phyloP scores from a whole-genome alignment of 2,113 vertebrate genomes.

The Burhinus oedicnemus region DNA sequence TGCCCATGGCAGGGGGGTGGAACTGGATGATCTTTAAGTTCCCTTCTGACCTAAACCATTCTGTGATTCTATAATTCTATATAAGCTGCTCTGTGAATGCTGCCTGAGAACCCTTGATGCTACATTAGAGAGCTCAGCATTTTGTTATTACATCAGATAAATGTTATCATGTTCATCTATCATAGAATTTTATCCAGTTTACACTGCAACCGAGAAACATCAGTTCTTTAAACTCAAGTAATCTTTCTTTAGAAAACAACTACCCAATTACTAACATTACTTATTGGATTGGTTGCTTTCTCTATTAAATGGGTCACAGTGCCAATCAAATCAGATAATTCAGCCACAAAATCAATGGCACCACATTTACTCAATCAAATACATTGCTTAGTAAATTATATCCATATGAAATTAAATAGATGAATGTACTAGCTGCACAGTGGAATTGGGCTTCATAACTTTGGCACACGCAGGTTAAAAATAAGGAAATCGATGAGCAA shows the following conservation, averaged over 20 bases:
- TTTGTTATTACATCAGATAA: neutral
- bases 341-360: conserved; percentile 67
- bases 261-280: conserved; percentile 61
- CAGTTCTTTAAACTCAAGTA: conserved; percentile 7
- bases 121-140: neutral
- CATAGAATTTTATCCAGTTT: conserved; percentile 20
- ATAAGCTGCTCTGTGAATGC: neutral
- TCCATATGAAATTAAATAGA: conserved; percentile 70
- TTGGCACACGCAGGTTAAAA: conserved; percentile 52
- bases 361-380: conserved; percentile 67
- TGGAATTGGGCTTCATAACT: neutral
- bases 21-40: neutral
- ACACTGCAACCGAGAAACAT: neutral
- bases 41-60: neutral
- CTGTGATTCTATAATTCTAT: neutral
- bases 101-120: neutral
- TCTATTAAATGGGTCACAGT: conserved; percentile 57
- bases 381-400: conserved; percentile 69
- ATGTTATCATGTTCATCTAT: neutral
- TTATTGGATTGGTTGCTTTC: conserved; percentile 52
- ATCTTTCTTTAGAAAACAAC: conserved; percentile 63
- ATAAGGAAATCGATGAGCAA: conserved; percentile 63
- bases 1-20: neutral
- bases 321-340: conserved; percentile 73
- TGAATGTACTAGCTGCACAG: conserved; percentile 47